Percentiles rank a stretch among this genome's conserved stretches.
Evolutionary conservation across 2,888 invertebrate genomes (phyloP).

Genomic region (Esperia sulphurella): DNA sequence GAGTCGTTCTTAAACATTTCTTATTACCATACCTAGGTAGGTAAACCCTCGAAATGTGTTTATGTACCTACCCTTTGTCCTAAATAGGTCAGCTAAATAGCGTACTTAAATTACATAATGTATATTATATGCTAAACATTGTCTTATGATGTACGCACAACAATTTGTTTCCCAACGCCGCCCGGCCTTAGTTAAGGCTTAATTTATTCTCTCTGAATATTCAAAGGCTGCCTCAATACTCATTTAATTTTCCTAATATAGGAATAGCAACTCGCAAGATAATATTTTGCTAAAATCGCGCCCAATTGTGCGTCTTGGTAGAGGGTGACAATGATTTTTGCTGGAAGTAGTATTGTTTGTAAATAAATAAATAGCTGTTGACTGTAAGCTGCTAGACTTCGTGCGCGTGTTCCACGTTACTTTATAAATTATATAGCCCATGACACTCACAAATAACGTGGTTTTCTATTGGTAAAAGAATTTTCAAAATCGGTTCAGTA

Average conservation of each 20-base stretch:
- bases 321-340: conserved; percentile 32
- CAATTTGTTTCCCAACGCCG: conserved; percentile 48
- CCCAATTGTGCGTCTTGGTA: conserved; percentile 40
- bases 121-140: conserved; percentile 6
- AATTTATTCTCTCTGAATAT: conserved; percentile 76
- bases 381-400: too few species aligned
- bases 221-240: conserved; percentile 69
- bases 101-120: background rate
- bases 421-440: too few species aligned
- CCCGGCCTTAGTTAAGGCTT: conserved; percentile 43
- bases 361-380: too few species aligned
- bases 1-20: too few species aligned
- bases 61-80: background rate
- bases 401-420: too few species aligned
- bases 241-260: conserved; percentile 68
- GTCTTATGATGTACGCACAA: conserved; percentile 25
- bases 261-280: conserved; percentile 58
- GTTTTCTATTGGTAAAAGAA: too few species aligned
- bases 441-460: too few species aligned
- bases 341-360: background rate
- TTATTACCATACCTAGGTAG: too few species aligned
- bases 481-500: too few species aligned
- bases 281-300: conserved; percentile 65
- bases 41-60: background rate
- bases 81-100: background rate